These are phyloP conservation scores for Acanthornis magna DNA, from an alignment of 2,797 vertebrate genomes.

Conservation along the genomic window DNA sequence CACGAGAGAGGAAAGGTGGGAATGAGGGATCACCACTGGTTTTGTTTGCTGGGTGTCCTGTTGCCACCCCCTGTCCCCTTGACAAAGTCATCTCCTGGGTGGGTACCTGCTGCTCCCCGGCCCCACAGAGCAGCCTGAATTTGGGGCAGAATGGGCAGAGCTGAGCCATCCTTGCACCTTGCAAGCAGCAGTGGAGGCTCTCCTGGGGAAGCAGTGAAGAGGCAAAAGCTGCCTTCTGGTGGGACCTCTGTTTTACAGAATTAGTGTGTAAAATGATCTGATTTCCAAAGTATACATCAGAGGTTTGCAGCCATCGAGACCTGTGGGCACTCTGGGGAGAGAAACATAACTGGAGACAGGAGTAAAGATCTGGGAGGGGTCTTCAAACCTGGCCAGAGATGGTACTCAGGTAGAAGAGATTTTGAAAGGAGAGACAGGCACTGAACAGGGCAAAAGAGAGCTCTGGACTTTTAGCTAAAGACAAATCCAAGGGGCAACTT, in stretches of 20 bases:
- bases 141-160: background rate
- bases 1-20: background rate
- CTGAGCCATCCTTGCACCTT: background rate
- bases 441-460: background rate
- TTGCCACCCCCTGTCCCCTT: background rate
- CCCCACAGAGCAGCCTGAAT: rapidly evolving
- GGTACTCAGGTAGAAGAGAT: background rate
- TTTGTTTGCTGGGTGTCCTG: background rate
- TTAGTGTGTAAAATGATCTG: background rate
- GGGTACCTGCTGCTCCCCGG: background rate
- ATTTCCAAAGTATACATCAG: background rate
- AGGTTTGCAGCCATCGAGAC: background rate
- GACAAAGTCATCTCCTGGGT: background rate
- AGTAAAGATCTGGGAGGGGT: background rate
- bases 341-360: background rate
- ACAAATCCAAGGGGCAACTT: background rate
- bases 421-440: background rate
- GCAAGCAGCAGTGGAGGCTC: background rate
- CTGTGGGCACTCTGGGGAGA: background rate
- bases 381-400: background rate
- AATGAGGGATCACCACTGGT: background rate
- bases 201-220: background rate
- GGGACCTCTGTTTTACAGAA: background rate
- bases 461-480: background rate
- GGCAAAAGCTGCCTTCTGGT: background rate